Evolutionary conservation across 2,797 vertebrate genomes (phyloP).

Genomic region (Adrianichthys oophorus): DNA sequence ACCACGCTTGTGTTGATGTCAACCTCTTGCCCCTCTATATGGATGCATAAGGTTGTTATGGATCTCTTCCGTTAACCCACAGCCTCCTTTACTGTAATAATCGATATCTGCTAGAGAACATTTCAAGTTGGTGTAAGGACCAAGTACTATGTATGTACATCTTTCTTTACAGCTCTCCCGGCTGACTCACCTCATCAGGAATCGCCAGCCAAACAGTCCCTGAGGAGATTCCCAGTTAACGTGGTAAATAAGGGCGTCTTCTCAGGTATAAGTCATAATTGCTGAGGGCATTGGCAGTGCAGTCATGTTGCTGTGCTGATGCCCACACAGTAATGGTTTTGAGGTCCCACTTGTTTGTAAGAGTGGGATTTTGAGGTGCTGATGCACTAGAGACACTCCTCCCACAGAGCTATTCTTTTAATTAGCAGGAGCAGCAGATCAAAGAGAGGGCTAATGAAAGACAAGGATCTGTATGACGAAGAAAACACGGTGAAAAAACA

Average conservation of each 20-base stretch:
- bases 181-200: slow-evolving; percentile 45
- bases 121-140: too few species aligned
- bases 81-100: too few species aligned
- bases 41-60: too few species aligned
- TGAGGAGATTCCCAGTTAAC: slow-evolving; percentile 49
- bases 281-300: slow-evolving; percentile 15
- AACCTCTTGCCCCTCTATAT: too few species aligned
- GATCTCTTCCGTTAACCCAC: too few species aligned
- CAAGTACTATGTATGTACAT: background rate
- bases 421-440: slow-evolving; percentile 39
- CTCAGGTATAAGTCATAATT: slow-evolving; percentile 27
- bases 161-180: slow-evolving; percentile 32
- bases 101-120: too few species aligned
- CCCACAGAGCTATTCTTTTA: slow-evolving; percentile 28
- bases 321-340: slow-evolving; percentile 9
- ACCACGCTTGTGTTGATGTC: too few species aligned
- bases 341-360: slow-evolving; percentile 1
- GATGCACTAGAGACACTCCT: slow-evolving; percentile 45
- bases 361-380: slow-evolving; percentile 22
- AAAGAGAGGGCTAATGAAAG: slow-evolving; percentile 37
- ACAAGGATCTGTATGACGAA: slow-evolving; percentile 27
- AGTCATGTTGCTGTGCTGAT: slow-evolving; percentile 4
- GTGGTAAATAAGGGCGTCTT: slow-evolving; percentile 46
- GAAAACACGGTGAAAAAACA: background rate
- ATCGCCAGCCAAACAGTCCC: slow-evolving; percentile 41